Evolutionary conservation across 1,140 invertebrate genomes (phyloP).

Genomic region (Araneus ventricosus): DNA sequence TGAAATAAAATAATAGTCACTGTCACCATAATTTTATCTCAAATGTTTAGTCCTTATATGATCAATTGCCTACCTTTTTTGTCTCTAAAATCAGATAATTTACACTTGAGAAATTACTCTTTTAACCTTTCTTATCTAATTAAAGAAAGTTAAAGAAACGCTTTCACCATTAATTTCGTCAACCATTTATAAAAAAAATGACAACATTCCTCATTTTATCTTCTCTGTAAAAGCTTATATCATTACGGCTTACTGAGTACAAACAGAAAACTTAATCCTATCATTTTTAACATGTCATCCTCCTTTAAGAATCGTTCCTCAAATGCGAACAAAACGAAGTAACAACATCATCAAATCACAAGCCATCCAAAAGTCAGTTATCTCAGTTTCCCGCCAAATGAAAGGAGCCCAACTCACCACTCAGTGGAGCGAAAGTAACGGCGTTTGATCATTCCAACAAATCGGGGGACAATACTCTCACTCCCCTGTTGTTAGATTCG

Average conservation of each 20-base stretch:
- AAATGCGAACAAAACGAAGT: not conserved
- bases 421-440: not conserved
- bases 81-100: no score
- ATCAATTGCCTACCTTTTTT: no score
- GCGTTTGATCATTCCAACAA: not conserved
- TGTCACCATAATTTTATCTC: no score
- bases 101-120: no score
- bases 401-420: not conserved
- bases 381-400: slow-evolving; percentile 28
- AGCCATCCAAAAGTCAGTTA: not conserved
- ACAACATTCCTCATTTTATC: not conserved
- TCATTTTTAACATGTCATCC: not conserved
- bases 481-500: slow-evolving; percentile 16
- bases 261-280: not conserved
- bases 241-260: not conserved
- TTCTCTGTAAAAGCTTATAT: not conserved
- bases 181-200: not conserved
- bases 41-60: no score
- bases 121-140: no score
- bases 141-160: no score
- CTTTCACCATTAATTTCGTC: no score
- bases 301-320: not conserved
- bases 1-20: no score
- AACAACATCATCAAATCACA: not conserved
- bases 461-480: not conserved